Conservation (phyloP, 2,113 vertebrate genomes). For the Nyctereutes procyonoides region DNA sequence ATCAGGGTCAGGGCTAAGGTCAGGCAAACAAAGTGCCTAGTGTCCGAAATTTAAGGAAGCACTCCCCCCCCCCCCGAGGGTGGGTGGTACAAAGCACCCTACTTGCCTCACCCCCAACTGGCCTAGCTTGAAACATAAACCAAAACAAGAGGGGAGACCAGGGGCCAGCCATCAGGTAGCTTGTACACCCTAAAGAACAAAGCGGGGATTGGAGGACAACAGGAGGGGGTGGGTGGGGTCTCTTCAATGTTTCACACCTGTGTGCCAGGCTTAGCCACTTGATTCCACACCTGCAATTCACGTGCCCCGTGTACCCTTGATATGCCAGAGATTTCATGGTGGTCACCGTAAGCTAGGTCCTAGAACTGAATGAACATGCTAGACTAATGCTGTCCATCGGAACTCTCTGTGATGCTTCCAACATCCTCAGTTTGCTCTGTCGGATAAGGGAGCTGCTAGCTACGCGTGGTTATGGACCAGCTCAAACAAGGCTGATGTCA, state of each 20-base stretch:
- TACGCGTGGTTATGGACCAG: neutral
- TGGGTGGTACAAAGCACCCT: neutral
- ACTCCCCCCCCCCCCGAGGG: neutral
- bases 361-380: neutral
- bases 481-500: neutral
- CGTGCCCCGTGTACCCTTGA: neutral
- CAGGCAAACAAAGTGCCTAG: neutral
- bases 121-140: neutral
- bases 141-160: neutral
- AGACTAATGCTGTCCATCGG: fast-evolving
- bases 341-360: neutral
- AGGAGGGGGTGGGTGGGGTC: neutral
- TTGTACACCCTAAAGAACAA: neutral
- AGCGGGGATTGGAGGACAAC: neutral
- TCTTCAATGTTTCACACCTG: neutral
- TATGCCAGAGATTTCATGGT: neutral
- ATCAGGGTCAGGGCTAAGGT: neutral
- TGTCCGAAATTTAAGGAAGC: neutral
- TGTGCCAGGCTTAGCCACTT: neutral
- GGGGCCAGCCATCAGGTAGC: neutral
- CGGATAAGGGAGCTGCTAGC: neutral
- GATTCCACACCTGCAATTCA: neutral
- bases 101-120: neutral
- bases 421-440: neutral
- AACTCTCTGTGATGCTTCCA: neutral